Conservation (phyloP, 2,113 vertebrate species). For the Synodontis membranacea region DNA sequence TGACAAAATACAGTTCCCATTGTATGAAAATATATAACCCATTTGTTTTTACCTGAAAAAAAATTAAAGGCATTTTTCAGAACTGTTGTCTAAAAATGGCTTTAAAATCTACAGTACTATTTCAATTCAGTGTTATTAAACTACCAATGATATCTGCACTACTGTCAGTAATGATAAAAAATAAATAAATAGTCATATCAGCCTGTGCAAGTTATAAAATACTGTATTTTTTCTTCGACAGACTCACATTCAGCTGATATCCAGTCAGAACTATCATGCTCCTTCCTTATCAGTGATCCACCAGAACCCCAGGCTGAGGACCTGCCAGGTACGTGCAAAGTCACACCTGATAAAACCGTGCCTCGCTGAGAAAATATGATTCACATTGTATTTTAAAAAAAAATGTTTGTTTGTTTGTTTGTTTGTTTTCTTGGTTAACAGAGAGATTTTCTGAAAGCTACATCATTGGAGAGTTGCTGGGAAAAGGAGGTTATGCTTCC, state of each 20-base stretch:
- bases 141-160: too few relatives aligned
- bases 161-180: too few relatives aligned
- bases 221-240: not conserved
- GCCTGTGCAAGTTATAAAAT: not conserved
- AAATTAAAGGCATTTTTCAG: too few relatives aligned
- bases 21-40: not conserved
- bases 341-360: not conserved
- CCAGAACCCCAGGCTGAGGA: not conserved
- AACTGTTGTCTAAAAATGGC: too few relatives aligned
- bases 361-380: not conserved
- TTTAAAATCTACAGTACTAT: too few relatives aligned
- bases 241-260: not conserved
- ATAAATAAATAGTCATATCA: not conserved
- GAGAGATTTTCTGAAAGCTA: not conserved
- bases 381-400: not conserved
- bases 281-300: fast-evolving
- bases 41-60: not conserved
- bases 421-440: not conserved
- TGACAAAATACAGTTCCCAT: too few relatives aligned
- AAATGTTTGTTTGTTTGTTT: not conserved
- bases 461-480: not conserved
- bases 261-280: not conserved
- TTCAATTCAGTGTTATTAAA: not conserved
- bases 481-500: not conserved
- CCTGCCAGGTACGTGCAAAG: not conserved